A percentile compares a stretch with the other conserved stretches of the same genome.
phyloP scores from a whole-genome alignment of 2,888 invertebrate species.

The Bugula neritina region DNA sequence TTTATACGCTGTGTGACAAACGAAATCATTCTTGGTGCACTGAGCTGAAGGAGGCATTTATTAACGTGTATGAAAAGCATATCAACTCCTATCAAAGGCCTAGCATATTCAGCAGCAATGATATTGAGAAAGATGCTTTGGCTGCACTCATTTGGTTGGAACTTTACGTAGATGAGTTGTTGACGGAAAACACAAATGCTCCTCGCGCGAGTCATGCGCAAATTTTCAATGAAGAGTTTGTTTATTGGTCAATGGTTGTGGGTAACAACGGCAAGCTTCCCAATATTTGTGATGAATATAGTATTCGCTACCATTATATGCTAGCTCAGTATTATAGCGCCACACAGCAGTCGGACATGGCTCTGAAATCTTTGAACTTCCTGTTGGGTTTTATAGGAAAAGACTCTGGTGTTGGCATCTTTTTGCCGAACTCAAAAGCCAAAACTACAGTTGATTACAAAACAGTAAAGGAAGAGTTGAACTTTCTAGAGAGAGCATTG shows the following conservation, averaged over 20 bases:
- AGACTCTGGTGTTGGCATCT: not conserved
- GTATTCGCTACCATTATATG: slow-evolving; percentile 18
- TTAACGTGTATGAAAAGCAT: not conserved
- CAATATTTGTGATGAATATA: not conserved
- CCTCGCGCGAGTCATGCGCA: not conserved
- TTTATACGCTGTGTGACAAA: not conserved
- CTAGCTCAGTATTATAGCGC: not conserved
- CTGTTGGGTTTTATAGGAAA: not conserved
- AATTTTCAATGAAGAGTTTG: not conserved
- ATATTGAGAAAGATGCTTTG: not conserved
- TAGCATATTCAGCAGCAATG: not conserved
- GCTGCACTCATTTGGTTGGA: slow-evolving; percentile 14
- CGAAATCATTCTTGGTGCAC: not conserved
- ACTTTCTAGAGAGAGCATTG: slow-evolving; percentile 47
- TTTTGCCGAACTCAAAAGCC: not conserved
- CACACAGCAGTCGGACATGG: not conserved
- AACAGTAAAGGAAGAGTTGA: slow-evolving; percentile 40
- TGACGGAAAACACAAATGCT: not conserved
- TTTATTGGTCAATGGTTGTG: slow-evolving; percentile 6
- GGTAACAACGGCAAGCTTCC: not conserved
- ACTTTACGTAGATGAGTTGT: not conserved
- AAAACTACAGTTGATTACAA: not conserved
- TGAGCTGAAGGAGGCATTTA: not conserved
- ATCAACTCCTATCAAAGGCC: not conserved
- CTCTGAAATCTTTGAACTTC: not conserved